Conservation (phyloP, 92 coral and sea anemone genomes). For the Porites rus region DNA sequence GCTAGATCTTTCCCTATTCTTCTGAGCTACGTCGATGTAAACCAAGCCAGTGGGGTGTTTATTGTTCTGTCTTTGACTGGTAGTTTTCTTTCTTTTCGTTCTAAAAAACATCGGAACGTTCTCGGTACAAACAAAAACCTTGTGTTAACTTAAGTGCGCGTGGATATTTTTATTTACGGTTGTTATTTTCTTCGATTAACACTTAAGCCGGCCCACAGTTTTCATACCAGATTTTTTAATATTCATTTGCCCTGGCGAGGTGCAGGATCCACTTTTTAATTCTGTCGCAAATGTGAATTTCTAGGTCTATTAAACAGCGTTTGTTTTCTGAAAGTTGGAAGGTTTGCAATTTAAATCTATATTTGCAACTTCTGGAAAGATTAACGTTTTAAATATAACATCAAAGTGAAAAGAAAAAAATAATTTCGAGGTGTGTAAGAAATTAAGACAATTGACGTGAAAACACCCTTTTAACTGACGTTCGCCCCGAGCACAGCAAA, state of each 20-base stretch:
- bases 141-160: slow-evolving; percentile 23
- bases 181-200: slow-evolving; percentile 26
- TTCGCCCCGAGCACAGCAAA: slow-evolving; percentile 31
- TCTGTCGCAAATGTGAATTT: slow-evolving; percentile 73
- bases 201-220: slow-evolving; percentile 20
- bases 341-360: slow-evolving; percentile 66
- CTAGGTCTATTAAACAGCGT: slow-evolving; percentile 79
- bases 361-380: slow-evolving; percentile 49
- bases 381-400: slow-evolving; percentile 1
- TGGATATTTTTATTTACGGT: background rate
- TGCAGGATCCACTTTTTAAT: slow-evolving; percentile 68
- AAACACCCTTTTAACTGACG: slow-evolving; percentile 36
- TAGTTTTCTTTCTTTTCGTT: slow-evolving; percentile 12
- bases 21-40: slow-evolving; percentile 33
- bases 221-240: slow-evolving; percentile 39
- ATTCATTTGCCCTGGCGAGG: slow-evolving; percentile 34
- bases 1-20: slow-evolving; percentile 44
- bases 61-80: slow-evolving; percentile 14
- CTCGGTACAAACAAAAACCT: slow-evolving; percentile 47
- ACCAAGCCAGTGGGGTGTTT: slow-evolving; percentile 48
- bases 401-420: background rate
- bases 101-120: slow-evolving; percentile 26
- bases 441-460: slow-evolving; percentile 21
- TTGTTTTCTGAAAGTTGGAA: slow-evolving; percentile 68
- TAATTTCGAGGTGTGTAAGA: slow-evolving; percentile 21